These are phyloP conservation scores for Thunnus thynnus DNA, from an alignment of 2,113 vertebrate genomes.

Conservation along the genomic window DNA sequence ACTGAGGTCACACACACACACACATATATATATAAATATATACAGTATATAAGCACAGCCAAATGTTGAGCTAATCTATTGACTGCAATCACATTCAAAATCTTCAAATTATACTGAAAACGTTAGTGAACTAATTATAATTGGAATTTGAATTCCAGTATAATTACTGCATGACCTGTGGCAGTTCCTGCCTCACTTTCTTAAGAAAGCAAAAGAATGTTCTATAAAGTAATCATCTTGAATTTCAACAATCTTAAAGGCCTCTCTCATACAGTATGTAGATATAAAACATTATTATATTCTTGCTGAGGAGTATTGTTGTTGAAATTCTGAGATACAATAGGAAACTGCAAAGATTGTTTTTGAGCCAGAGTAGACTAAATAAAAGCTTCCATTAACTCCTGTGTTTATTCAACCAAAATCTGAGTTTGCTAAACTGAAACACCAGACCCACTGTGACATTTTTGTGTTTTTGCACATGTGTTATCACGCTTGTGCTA, in stretches of 20 bases:
- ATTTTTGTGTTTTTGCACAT: constrained; percentile 37
- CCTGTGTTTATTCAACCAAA: constrained; percentile 1
- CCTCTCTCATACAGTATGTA: too few species aligned
- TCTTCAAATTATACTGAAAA: constrained; percentile 7
- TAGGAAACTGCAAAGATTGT: not conserved
- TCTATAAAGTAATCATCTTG: not conserved
- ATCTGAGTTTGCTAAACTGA: not conserved
- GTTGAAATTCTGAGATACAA: not conserved
- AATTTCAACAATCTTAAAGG: constrained; percentile 9
- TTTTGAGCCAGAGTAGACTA: not conserved
- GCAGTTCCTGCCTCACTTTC: constrained; percentile 1
- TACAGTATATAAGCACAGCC: not conserved
- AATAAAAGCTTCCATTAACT: not conserved
- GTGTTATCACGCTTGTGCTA: constrained; percentile 1
- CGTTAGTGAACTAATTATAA: not conserved
- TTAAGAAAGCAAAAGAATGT: not conserved
- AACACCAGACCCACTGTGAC: constrained; percentile 1
- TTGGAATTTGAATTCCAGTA: not conserved
- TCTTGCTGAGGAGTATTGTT: too few species aligned
- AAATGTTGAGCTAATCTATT: not conserved
- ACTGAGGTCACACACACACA: too few species aligned
- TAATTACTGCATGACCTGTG: constrained; percentile 5
- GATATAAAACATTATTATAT: too few species aligned
- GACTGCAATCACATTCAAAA: constrained; percentile 1
- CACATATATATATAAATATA: too few species aligned